Conservation (phyloP, 2,888 invertebrate species). For the Trilocha varians region DNA sequence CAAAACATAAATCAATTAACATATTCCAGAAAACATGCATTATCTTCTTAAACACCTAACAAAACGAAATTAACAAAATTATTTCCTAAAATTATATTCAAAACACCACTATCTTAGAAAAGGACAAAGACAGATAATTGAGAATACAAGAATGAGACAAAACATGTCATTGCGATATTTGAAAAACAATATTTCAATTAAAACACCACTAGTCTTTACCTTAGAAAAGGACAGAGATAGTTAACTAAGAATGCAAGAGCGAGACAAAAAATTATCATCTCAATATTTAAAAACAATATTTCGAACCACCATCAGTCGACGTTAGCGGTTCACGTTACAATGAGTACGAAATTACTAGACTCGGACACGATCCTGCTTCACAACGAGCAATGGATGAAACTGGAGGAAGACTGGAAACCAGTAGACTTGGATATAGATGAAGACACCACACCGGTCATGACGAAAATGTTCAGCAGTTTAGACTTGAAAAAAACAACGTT, state of each 20-base stretch:
- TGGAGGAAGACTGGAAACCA: slow-evolving; percentile 55
- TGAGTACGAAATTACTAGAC: slow-evolving; percentile 30
- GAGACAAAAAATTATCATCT: background rate
- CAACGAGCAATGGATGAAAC: slow-evolving; percentile 52
- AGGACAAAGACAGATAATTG: too few species aligned
- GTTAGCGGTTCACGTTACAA: slow-evolving; percentile 4
- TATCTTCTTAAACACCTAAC: too few species aligned
- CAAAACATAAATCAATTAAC: too few species aligned
- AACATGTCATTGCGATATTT: too few species aligned
- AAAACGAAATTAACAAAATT: too few species aligned
- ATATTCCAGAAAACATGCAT: too few species aligned
- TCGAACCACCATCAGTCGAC: slow-evolving; percentile 6
- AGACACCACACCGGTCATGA: slow-evolving; percentile 25
- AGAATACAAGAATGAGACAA: too few species aligned
- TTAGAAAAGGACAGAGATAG: background rate
- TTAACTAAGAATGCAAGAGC: background rate
- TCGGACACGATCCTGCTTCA: slow-evolving; percentile 43
- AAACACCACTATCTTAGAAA: too few species aligned
- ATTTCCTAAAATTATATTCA: too few species aligned
- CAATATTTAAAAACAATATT: background rate
- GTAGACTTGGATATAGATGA: slow-evolving; percentile 55
- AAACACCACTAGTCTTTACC: too few species aligned
- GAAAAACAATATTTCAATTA: too few species aligned
- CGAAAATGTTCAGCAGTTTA: slow-evolving; percentile 41
- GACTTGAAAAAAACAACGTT: slow-evolving; percentile 49